phyloP scores from a whole-genome alignment of 2,888 invertebrate genomes.

The Gymnocheta viridis region DNA sequence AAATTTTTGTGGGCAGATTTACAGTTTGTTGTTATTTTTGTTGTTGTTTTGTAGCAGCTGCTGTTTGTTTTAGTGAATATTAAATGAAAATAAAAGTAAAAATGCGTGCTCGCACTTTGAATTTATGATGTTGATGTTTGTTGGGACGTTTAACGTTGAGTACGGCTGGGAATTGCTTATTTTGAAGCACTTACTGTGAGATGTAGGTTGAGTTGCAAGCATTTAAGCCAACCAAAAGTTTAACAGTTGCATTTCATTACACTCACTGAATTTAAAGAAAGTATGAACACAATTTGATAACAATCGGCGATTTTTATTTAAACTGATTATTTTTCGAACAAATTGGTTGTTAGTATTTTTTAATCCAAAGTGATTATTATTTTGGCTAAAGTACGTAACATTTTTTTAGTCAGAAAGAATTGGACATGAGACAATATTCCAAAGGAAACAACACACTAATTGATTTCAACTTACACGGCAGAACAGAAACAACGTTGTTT shows the following conservation, averaged over 20 bases:
- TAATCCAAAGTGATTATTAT: no score
- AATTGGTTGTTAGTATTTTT: no score
- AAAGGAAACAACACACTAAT: no score
- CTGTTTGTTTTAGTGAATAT: conserved; percentile 1
- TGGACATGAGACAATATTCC: no score
- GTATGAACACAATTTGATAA: no score
- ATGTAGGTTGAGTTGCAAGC: conserved; percentile 2
- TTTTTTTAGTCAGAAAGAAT: no score
- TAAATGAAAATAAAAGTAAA: not conserved
- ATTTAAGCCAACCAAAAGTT: not conserved
- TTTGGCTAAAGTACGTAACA: no score
- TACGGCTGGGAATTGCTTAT: conserved; percentile 19
- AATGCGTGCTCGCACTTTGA: conserved; percentile 17
- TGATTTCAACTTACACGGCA: no score
- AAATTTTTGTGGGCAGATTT: not conserved
- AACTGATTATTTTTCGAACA: no score
- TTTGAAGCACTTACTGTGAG: not conserved
- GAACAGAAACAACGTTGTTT: no score
- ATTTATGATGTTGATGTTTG: conserved; percentile 41
- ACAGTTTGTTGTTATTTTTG: conserved; percentile 33
- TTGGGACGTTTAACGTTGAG: conserved; percentile 5
- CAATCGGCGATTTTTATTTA: no score
- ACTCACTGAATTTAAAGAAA: no score
- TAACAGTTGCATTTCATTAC: not conserved
- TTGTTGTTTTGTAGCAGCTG: not conserved